Evolutionary conservation across 2,113 vertebrate species (phyloP), one percentile per base, ranked within the genome.

Genomic region (Xiphorhynchus elegans): DNA sequence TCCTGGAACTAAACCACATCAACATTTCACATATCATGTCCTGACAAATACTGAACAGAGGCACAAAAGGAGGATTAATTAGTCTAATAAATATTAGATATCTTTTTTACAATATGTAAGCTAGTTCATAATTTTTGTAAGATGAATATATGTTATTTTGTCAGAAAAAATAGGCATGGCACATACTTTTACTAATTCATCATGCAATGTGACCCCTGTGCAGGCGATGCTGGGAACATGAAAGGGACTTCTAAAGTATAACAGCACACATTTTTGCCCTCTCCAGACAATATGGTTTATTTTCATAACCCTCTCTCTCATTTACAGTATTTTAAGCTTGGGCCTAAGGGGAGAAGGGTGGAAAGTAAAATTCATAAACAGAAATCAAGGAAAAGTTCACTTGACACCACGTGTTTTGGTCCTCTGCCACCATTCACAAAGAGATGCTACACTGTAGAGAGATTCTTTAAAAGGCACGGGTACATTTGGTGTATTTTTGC

Each of bases 261-360:
- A 50, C 21, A 63, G 58, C 12, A 82, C 3, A 5, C 1, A 19
- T 37, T 91, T 87, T 85, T 72, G 26, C 13, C 15, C 25, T 49
- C 21, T 72, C 19, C 26, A 55, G 28, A 72, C 3, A 50, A 21
- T 17, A 46, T 0, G 59, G 6, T n/a, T 3, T 6, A 39, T 70
- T 82, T 85, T 52, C 25, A 53, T 42, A 44, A 79, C 5, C 17
- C 18, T 20, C 8, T 29, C 26, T 24, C 9, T 52, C 19, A 3
- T 67, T 72, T 49, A 67, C 4, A 67, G 9, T 24, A 53, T 68
- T 83, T 86, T 72, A 89, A 80, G 6, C 9, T 68, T 52, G 21
- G 4, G 2, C 11, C 3, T 7, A 6, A 5, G 3, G 8, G 14
- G 1, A 21, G 1, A 17, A 53, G 1, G 0, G 13, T 39, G 13